These are phyloP conservation scores for Homarus americanus DNA, from an alignment of 1,140 invertebrate genomes.

Conservation along the genomic window DNA sequence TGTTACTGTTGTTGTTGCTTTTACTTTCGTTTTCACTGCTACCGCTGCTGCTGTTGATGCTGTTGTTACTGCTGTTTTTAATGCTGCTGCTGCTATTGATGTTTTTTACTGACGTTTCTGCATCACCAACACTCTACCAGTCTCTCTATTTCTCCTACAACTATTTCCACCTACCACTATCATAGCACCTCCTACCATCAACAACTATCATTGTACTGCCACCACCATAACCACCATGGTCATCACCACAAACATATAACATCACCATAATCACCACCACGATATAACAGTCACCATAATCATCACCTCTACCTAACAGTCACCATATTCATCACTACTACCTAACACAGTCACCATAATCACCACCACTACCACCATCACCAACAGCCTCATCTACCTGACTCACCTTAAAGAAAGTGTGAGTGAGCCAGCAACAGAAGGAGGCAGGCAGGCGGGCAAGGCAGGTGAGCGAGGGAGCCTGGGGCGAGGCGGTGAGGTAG, in stretches of 20 bases:
- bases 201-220: not conserved
- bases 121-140: too few species aligned
- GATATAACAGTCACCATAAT: too few species aligned
- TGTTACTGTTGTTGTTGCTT: too few species aligned
- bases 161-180: not conserved
- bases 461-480: not conserved
- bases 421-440: not conserved
- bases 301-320: too few species aligned
- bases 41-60: not conserved
- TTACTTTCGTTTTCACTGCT: too few species aligned
- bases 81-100: not conserved
- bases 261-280: not conserved
- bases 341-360: not conserved
- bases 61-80: not conserved
- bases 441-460: not conserved
- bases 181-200: not conserved
- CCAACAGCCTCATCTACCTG: not conserved
- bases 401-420: too few species aligned
- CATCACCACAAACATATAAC: not conserved
- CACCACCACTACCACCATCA: not conserved
- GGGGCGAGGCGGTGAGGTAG: constrained; percentile 15
- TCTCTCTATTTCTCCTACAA: not conserved
- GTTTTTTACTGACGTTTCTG: not conserved
- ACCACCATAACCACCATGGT: not conserved
- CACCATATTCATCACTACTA: not conserved